These are phyloP conservation scores for Atethmia centrago DNA, from an alignment of 2,888 invertebrate genomes.

Conservation along the genomic window DNA sequence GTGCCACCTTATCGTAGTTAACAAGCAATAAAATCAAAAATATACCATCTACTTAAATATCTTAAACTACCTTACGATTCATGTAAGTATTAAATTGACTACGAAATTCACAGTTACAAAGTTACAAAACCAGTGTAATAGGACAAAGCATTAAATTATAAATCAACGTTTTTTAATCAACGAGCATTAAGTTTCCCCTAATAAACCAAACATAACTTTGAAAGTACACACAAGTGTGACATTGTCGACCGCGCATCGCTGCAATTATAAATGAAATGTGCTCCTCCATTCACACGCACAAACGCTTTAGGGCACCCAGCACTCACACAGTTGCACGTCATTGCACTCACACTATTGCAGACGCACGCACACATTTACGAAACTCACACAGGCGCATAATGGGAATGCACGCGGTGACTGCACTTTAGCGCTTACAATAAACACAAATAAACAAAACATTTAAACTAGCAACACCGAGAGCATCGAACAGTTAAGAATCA, in stretches of 20 bases:
- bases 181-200: slow-evolving; percentile 71
- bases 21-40: slow-evolving; percentile 87
- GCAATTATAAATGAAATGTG: slow-evolving; percentile 91
- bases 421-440: slow-evolving; percentile 90
- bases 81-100: slow-evolving; percentile 31
- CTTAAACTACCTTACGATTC: slow-evolving; percentile 48
- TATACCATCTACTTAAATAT: slow-evolving; percentile 74
- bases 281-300: slow-evolving; percentile 90
- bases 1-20: slow-evolving; percentile 86
- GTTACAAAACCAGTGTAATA: slow-evolving; percentile 21
- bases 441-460: slow-evolving; percentile 90
- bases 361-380: slow-evolving; percentile 76
- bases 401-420: slow-evolving; percentile 91
- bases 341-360: slow-evolving; percentile 79
- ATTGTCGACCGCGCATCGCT: slow-evolving; percentile 88
- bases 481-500: slow-evolving; percentile 78
- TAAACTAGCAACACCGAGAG: slow-evolving; percentile 82
- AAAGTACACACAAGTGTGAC: slow-evolving; percentile 84
- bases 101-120: slow-evolving; percentile 14
- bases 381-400: slow-evolving; percentile 78
- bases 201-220: slow-evolving; percentile 79
- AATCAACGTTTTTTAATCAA: slow-evolving; percentile 60
- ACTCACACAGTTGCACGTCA: slow-evolving; percentile 75
- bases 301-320: slow-evolving; percentile 86
- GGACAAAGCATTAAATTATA: slow-evolving; percentile 30